Percentiles rank a stretch among this genome's conserved stretches.
These are phyloP conservation scores for Alethe castanea DNA, from an alignment of 2,113 vertebrate species.

Conservation along the genomic window DNA sequence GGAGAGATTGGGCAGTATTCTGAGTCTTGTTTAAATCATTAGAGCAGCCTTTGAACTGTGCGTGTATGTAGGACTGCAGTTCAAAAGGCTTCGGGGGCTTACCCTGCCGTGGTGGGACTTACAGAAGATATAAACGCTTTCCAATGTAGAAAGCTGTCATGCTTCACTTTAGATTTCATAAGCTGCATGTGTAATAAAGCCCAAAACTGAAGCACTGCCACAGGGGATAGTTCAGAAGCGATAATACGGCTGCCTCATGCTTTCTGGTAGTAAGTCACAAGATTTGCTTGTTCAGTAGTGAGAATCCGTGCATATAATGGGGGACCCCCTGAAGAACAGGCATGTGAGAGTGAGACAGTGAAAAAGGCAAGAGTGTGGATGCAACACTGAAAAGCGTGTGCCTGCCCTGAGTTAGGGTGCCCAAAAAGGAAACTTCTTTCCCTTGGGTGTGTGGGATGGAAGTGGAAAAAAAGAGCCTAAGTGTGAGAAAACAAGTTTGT, in stretches of 20 bases:
- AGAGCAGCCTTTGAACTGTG: not conserved
- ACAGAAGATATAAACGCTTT: accelerated
- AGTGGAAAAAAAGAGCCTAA: not conserved
- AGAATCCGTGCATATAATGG: accelerated
- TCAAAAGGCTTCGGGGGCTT: not conserved
- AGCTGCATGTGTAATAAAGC: not conserved
- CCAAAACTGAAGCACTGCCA: not conserved
- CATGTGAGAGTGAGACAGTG: not conserved
- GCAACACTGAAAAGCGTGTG: not conserved
- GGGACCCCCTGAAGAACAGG: not conserved
- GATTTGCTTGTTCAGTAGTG: not conserved
- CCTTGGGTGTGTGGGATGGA: not conserved
- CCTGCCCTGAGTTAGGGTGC: not conserved
- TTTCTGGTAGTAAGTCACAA: not conserved
- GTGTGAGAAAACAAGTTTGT: constrained; percentile 4
- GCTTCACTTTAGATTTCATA: not conserved
- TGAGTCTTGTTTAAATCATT: not conserved
- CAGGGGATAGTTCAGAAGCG: not conserved
- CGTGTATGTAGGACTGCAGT: not conserved
- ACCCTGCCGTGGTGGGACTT: not conserved
- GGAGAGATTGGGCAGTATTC: not conserved
- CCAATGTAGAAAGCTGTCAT: not conserved
- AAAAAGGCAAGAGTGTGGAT: not conserved
- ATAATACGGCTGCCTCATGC: not conserved
- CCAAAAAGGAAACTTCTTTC: not conserved